phyloP scores from a whole-genome alignment of 1,140 invertebrate species.

The Eupristina koningsbergeri region DNA sequence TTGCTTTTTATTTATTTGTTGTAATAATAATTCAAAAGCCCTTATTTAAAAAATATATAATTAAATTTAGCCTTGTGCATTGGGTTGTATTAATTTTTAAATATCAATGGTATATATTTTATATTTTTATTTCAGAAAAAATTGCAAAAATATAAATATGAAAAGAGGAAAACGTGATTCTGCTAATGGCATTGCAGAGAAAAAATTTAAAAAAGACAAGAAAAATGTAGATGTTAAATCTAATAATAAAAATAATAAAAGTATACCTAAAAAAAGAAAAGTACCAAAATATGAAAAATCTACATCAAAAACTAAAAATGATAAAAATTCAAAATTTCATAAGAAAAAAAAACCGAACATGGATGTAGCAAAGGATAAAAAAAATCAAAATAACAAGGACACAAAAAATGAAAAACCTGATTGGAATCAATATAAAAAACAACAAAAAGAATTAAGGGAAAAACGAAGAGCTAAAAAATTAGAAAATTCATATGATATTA shows the following conservation, averaged over 20 bases:
- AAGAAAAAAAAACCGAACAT: constrained; percentile 25
- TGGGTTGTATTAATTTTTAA: too few relatives aligned
- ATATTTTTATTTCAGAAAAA: constrained; percentile 16
- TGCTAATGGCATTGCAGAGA: constrained; percentile 13
- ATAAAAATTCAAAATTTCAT: constrained; percentile 46
- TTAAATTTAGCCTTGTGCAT: too few relatives aligned
- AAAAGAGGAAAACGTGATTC: constrained; percentile 16
- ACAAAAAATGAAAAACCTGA: constrained; percentile 76
- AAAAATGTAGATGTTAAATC: constrained; percentile 43
- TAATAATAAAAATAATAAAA: constrained; percentile 41
- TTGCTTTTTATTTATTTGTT: too few relatives aligned
- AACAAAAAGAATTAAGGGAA: constrained; percentile 80
- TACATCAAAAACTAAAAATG: constrained; percentile 19
- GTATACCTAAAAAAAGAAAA: constrained; percentile 50
- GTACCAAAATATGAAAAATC: constrained; percentile 37
- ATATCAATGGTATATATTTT: not conserved
- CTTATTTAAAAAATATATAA: too few relatives aligned
- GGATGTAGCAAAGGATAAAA: not conserved
- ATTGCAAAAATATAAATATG: constrained; percentile 21
- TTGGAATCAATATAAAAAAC: constrained; percentile 82
- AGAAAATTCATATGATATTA: constrained; percentile 79
- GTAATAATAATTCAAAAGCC: too few relatives aligned
- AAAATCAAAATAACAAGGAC: not conserved
- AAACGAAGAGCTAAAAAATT: constrained; percentile 76
- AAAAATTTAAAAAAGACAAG: constrained; percentile 17